phyloP scores from a whole-genome alignment of 2,113 vertebrate species.

The Carettochelys insculpta region DNA sequence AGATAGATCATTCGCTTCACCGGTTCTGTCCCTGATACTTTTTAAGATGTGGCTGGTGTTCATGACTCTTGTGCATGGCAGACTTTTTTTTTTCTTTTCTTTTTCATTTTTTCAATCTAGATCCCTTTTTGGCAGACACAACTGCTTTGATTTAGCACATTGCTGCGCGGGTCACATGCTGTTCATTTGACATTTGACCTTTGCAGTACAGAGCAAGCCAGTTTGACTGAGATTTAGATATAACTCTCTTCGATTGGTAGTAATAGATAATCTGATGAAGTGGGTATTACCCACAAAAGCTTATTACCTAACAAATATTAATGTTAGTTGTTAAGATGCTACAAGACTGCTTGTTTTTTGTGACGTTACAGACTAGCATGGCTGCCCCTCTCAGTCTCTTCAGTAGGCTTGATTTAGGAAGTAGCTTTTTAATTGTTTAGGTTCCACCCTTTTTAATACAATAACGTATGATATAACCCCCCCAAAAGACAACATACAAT shows the following conservation, averaged over 20 bases:
- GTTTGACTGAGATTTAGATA: conserved; percentile 38
- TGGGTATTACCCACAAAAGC: no score
- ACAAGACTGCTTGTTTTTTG: no score
- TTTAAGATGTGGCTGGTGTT: conserved; percentile 52
- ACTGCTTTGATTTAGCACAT: conserved; percentile 35
- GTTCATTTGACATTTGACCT: conserved; percentile 53
- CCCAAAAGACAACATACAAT: neutral
- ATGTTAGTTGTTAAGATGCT: no score
- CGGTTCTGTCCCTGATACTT: conserved; percentile 57
- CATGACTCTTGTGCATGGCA: conserved; percentile 42
- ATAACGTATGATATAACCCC: conserved; percentile 16
- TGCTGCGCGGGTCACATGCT: conserved; percentile 28
- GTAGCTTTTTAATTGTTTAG: conserved; percentile 49
- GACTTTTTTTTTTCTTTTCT: neutral
- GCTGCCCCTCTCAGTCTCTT: no score
- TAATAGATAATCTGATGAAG: no score
- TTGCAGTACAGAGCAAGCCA: conserved; percentile 24
- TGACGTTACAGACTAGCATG: no score
- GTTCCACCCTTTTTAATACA: conserved; percentile 36
- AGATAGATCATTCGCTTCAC: conserved; percentile 72
- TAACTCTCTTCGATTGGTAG: no score
- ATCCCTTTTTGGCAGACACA: conserved; percentile 6
- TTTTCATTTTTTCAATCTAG: neutral
- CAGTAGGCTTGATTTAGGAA: conserved; percentile 25
- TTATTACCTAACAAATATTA: no score